A percentile compares a stretch with the other conserved stretches of the same genome.
These are phyloP conservation scores for Pachycephus smyrnensis DNA, from an alignment of 2,888 invertebrate genomes.

Conservation along the genomic window DNA sequence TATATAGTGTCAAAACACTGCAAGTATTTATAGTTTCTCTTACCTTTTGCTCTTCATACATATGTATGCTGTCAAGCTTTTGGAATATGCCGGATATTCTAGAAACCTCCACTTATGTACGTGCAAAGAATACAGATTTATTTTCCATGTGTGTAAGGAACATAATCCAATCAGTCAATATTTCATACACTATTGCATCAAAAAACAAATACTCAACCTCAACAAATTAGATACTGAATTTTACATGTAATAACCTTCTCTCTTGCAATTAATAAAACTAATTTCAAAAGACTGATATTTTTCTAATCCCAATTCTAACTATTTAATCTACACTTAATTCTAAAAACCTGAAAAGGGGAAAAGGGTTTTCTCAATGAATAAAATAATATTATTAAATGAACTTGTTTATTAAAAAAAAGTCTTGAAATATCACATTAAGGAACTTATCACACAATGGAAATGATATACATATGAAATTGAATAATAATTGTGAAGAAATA, in stretches of 20 bases:
- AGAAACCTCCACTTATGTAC: background rate
- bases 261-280: too few species aligned
- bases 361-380: background rate
- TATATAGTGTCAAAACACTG: background rate
- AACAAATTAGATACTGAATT: background rate
- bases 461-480: background rate
- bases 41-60: background rate
- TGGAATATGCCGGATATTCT: background rate
- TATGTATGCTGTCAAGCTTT: background rate
- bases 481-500: background rate
- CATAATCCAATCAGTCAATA: background rate
- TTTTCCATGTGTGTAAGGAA: background rate
- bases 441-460: background rate
- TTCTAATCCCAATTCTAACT: background rate
- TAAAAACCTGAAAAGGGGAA: background rate
- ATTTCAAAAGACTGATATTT: too few species aligned
- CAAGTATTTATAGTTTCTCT: background rate
- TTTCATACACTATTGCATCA: background rate
- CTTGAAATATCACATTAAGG: background rate
- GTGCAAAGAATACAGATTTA: background rate
- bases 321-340: background rate
- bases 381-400: background rate
- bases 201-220: background rate
- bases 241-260: background rate
- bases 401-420: slow-evolving; percentile 5